Percentiles rank a stretch among this genome's conserved stretches.
Evolutionary conservation across 1,140 invertebrate species (phyloP).

Genomic region (Trinorchestia longiramus): DNA sequence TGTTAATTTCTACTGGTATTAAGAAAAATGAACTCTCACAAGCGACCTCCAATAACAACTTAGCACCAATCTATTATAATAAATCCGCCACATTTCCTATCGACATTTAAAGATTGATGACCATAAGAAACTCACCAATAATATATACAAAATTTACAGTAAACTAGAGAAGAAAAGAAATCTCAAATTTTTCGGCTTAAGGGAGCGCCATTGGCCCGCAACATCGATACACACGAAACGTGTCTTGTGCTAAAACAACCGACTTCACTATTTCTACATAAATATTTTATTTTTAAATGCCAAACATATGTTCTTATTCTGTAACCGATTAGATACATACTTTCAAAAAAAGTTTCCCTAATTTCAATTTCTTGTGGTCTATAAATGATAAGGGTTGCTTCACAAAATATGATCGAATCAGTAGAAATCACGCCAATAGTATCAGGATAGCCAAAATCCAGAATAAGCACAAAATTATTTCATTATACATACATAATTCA

Average conservation of each 20-base stretch:
- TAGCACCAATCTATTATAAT: neutral
- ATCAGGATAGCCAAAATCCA: neutral
- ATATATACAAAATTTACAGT: constrained; percentile 27
- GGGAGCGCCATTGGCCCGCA: constrained; percentile 30
- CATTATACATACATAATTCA: neutral
- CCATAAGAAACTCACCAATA: neutral
- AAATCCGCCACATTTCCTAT: neutral
- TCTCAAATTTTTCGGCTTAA: neutral
- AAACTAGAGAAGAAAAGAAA: neutral
- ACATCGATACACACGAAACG: constrained; percentile 8
- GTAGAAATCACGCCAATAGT: neutral
- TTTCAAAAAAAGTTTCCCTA: neutral
- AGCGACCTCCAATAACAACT: neutral
- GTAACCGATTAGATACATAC: neutral
- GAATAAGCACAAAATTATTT: neutral
- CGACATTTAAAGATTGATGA: neutral
- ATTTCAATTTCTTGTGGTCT: neutral
- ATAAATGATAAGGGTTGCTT: neutral
- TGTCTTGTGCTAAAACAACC: neutral
- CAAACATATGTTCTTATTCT: neutral
- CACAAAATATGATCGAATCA: neutral
- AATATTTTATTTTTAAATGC: neutral
- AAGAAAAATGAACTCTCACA: neutral
- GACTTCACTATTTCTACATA: neutral
- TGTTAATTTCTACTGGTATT: too few relatives aligned